Evolutionary conservation across 1,140 invertebrate genomes (phyloP).

Genomic region (Cydia amplana): DNA sequence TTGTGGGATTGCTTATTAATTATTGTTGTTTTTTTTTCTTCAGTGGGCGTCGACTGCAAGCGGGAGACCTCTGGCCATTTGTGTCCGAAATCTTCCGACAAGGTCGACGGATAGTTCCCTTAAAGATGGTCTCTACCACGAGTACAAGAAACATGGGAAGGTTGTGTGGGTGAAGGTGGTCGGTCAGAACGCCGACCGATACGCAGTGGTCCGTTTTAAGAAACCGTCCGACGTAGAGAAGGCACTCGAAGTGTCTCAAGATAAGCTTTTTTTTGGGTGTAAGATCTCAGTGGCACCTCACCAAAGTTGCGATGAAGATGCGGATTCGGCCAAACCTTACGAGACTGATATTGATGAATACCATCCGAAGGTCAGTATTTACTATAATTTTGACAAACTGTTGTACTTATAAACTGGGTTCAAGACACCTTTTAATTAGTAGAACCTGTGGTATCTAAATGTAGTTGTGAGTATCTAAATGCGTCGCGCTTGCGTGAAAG

Average conservation of each 20-base stretch:
- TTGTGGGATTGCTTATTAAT: slow-evolving; percentile 35
- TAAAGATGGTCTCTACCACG: slow-evolving; percentile 98
- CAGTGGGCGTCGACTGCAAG: slow-evolving; percentile 73
- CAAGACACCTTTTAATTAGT: no score
- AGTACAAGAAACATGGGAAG: slow-evolving; percentile 99
- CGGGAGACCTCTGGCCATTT: slow-evolving; percentile 88
- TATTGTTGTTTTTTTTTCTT: slow-evolving; percentile 48
- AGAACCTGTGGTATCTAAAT: no score
- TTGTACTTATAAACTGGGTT: no score
- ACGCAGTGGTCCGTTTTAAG: slow-evolving; percentile 89
- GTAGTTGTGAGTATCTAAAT: no score
- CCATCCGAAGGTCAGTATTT: slow-evolving; percentile 94
- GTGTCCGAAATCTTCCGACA: slow-evolving; percentile 93
- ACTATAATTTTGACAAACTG: not conserved
- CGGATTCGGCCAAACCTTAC: slow-evolving; percentile 92
- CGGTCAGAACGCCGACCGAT: slow-evolving; percentile 72
- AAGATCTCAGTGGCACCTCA: slow-evolving; percentile 95
- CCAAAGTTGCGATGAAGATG: slow-evolving; percentile 92
- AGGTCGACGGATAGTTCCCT: slow-evolving; percentile 95
- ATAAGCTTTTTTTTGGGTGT: slow-evolving; percentile 97
- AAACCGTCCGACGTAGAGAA: slow-evolving; percentile 98
- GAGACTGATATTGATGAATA: slow-evolving; percentile 97
- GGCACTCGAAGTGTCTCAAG: slow-evolving; percentile 96
- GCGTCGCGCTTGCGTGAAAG: no score
- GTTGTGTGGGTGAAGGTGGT: slow-evolving; percentile 92